These are phyloP conservation scores for Eulemur coronatus DNA, from an alignment of 2,797 vertebrate genomes.

Conservation along the genomic window DNA sequence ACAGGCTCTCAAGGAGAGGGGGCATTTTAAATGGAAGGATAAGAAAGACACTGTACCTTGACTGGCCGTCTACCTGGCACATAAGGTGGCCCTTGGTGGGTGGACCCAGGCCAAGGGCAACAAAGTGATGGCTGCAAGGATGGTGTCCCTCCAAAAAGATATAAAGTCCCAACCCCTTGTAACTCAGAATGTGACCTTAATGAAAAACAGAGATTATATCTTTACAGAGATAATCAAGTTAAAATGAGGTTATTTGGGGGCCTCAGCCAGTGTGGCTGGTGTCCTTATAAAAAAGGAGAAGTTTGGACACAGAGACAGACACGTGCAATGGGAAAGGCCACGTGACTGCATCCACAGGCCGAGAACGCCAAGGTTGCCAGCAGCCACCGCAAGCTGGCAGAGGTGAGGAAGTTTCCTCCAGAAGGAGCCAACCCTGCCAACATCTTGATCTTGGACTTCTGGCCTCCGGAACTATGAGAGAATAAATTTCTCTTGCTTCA, in stretches of 20 bases:
- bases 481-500: neutral
- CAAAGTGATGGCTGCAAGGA: fast-evolving
- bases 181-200: neutral
- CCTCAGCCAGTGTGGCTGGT: neutral
- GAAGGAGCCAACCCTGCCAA: neutral
- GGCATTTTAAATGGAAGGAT: neutral
- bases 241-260: neutral
- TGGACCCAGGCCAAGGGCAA: neutral
- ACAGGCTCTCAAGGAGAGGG: neutral
- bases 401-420: neutral
- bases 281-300: neutral
- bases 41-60: neutral
- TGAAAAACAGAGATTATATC: neutral
- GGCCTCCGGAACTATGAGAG: neutral
- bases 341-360: too few species aligned
- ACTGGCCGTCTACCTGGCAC: fast-evolving
- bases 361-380: too few species aligned
- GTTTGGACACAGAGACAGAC: neutral
- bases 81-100: fast-evolving
- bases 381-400: neutral
- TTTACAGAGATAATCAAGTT: neutral
- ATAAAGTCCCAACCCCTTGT: too few species aligned
- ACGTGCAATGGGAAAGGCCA: too few species aligned
- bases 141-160: neutral
- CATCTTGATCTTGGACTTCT: too few species aligned